Base-by-base conservation (phyloP, 1,140 invertebrate genomes). In the Bombus confusus region DNA sequence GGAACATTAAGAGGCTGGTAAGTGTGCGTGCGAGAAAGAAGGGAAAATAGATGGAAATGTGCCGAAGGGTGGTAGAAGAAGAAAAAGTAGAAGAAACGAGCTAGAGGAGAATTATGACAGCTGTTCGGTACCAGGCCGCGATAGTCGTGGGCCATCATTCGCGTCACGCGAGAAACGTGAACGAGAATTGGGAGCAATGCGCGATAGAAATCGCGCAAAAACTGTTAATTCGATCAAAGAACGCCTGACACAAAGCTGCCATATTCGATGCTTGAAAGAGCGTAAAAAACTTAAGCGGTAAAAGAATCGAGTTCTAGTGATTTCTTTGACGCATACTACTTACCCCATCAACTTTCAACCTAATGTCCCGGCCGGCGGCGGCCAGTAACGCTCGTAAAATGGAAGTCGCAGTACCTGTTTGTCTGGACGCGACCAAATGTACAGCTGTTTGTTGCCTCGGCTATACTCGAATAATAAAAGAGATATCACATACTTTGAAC, bases 361-460 rank as follows among this genome's bases (percentile, higher is more conserved):
- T 96, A 86, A 98, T 98, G 88, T 99, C 98, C 93, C 98, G 98
- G 34, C 98, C 98, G 37, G 98, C 97, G 8, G 98, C 97, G 72
- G 97, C 97, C 22, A 99, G 95, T 13, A 99, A 95, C 10, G 98
- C 96, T 93, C 98, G 96, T 10, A 99, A 96, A 90, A 99, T 98
- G 79, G 97, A 97, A n/a, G 98, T 98, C 1, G 98, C 98, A 41
- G 98, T 98, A 39, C 98, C 98, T 1, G 97, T 98, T 93, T 98
- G 97, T 92, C 98, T 96, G 71, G 97, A 98, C 75, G 98, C 98
- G 52, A 99, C 98, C 93, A 99, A 95, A 95, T 99, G 98, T 12
- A 99, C 97, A 18, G 98, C 98, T 6, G 98, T 98, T 94, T 99
- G 98, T 92, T 98, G 96, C 73, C 96, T 96, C 87, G 97, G 96